Evolutionary conservation across 2,113 vertebrate genomes (phyloP), one percentile per base, ranked within the genome.

Genomic region (Tragelaphus scriptus): DNA sequence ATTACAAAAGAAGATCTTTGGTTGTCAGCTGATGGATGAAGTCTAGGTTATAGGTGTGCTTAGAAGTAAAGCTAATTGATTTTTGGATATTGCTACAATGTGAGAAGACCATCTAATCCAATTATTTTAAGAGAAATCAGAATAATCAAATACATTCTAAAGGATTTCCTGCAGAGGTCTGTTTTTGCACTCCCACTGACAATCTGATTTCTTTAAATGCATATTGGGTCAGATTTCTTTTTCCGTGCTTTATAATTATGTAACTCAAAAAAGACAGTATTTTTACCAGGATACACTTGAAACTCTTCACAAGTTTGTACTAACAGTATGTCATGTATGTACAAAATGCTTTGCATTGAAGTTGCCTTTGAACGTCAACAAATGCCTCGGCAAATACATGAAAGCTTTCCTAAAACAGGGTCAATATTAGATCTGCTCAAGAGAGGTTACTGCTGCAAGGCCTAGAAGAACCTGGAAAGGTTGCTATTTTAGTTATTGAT

Each of bases 351-450:
- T 89, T 85, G 40, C 51, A 47, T 79, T 63, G 81, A 97, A 95
- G 75, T 82, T 97, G 71, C 65, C 91, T 95, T 96, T 91, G 88
- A 92, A 96, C 97, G 58, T 92, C 85, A 96, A 96, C 58, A 96
- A 96, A 88, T 58, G 65, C 68, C 61, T 90, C 5, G 3, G 79
- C 44, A 82, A 95, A 96, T 51, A 95, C 59, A 94, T 58, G 85
- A 91, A 95, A 96, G 85, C 2, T 10, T 96, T 55, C 40, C 63
- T 65, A 47, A 92, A 92, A 91, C 12, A 88, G 17, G 82, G 95
- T 97, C 91, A 95, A 63, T 95, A 91, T 90, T 82, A 93, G 59
- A 88, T 68, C 55, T 92, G 26, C 23, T 51, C 65, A 77, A 68
- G n/a, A 49, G 59, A 90, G n/a, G n/a, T 87, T 71, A 81, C 51